A percentile compares a stretch with the other conserved stretches of the same genome.
Evolutionary conservation across 2,113 vertebrate species (phyloP).

Genomic region (Gymnobelideus leadbeateri): DNA sequence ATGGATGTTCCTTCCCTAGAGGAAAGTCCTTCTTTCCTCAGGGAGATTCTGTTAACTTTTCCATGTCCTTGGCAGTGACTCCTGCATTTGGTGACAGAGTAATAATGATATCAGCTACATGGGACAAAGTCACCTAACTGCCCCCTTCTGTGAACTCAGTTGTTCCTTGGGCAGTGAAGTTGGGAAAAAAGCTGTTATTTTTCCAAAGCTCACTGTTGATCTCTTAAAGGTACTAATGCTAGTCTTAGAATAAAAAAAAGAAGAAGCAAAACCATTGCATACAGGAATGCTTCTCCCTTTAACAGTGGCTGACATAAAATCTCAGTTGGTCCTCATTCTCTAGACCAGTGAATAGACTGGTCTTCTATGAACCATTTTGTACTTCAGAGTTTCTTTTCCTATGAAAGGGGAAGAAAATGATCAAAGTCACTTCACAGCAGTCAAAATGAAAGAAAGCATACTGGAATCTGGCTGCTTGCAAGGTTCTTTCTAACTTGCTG

Average conservation of each 20-base stretch:
- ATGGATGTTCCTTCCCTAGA: neutral
- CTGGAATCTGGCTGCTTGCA: slow-evolving; percentile 58
- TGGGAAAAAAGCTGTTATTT: slow-evolving; percentile 10
- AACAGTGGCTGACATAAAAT: slow-evolving; percentile 41
- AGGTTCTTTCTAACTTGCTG: slow-evolving; percentile 63
- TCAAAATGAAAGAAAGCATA: slow-evolving; percentile 39
- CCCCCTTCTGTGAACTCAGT: neutral
- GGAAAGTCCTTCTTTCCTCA: neutral
- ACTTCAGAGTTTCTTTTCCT: slow-evolving; percentile 56
- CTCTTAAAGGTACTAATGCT: neutral
- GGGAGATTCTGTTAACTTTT: neutral
- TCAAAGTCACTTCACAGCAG: slow-evolving; percentile 23
- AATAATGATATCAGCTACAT: neutral
- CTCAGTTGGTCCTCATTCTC: slow-evolving; percentile 51
- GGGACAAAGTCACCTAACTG: neutral
- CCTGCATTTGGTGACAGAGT: neutral
- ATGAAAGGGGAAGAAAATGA: slow-evolving; percentile 33
- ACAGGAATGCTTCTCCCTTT: slow-evolving; percentile 14
- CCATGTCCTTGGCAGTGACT: neutral
- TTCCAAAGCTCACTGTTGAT: neutral
- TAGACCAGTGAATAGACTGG: slow-evolving; percentile 30
- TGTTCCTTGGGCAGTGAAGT: neutral
- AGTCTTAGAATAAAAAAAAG: neutral
- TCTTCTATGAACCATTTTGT: slow-evolving; percentile 31
- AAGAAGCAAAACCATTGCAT: neutral